Base-by-base conservation (phyloP, 2,797 vertebrate genomes). In the Oreonectes daqikongensis region DNA sequence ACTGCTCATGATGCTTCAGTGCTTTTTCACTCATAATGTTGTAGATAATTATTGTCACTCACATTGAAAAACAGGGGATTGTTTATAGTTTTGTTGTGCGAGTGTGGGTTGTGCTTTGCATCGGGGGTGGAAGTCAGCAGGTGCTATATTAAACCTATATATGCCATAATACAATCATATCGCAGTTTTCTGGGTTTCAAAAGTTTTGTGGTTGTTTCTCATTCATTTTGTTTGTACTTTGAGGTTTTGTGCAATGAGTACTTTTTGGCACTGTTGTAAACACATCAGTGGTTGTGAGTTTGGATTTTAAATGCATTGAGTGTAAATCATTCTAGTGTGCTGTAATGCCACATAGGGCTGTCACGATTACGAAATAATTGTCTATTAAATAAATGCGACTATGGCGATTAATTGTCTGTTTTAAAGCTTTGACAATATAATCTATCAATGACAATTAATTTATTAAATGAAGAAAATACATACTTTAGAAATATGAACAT, bases 11-110 rank as follows among this genome's bases (percentile, higher is more conserved):
- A 73, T 78, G 68, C 75, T 74, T 48, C 20, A 64, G 75, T 32
- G 48, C 66, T 69, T 68, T 69, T 53, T 78, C 64, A 67, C 38
- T 77, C 24, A 65, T 77, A 75, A 72, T 26, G 64, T 32, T 70
- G 59, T 38, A 76, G 74, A 40, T 77, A 80, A 78, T 81, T 80
- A 81, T 80, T 81, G 50, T 82, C 75, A 79, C 79, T 82, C 69
- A 40, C 1, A 15, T 14, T 66, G 57, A 63, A 52, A 69, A 18
- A 35, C 52, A 77, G 10, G 6, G 64, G 66, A 63, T 4, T 57
- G 17, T 57, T 57, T 14, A 5, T 15, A 17, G 26, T 59, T 30
- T 7, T 8, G 55, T 3, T 24, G 22, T 24, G 52, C 11, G 10
- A 1, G 10, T 24, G 24, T 10, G 20, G 20, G 50, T 53, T 57